Evolutionary conservation across 2,888 invertebrate species (phyloP).

Genomic region (Agrochola lota): DNA sequence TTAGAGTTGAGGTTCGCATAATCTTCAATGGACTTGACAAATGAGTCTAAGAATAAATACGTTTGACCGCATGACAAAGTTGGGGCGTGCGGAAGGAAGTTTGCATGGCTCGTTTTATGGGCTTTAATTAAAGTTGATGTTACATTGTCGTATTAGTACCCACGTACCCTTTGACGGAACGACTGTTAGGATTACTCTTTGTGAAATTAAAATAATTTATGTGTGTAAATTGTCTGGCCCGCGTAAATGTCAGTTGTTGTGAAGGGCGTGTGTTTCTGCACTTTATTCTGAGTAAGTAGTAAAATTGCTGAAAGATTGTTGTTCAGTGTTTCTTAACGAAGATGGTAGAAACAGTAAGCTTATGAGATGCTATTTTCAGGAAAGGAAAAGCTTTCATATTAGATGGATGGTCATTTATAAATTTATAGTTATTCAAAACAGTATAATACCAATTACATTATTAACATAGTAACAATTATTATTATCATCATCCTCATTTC

Average conservation of each 20-base stretch:
- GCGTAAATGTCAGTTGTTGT: slow-evolving; percentile 40
- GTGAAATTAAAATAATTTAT: slow-evolving; percentile 57
- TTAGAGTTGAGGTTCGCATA: slow-evolving; percentile 67
- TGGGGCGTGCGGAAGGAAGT: slow-evolving; percentile 59
- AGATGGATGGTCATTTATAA: neutral
- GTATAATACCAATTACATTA: neutral
- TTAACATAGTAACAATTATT: no score
- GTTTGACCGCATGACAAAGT: slow-evolving; percentile 68
- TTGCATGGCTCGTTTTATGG: slow-evolving; percentile 70
- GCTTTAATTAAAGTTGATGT: slow-evolving; percentile 72
- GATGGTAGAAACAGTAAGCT: neutral
- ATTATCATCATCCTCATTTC: no score
- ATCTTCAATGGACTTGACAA: slow-evolving; percentile 69
- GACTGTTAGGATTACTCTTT: slow-evolving; percentile 58
- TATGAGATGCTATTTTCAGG: neutral
- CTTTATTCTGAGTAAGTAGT: slow-evolving; percentile 31
- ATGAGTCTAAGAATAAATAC: slow-evolving; percentile 61
- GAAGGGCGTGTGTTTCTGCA: slow-evolving; percentile 10
- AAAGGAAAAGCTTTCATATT: neutral
- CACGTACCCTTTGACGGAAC: slow-evolving; percentile 48
- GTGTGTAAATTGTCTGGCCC: slow-evolving; percentile 39
- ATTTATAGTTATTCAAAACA: neutral
- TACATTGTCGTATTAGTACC: slow-evolving; percentile 63
- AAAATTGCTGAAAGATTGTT: slow-evolving; percentile 21
- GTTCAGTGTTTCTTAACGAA: neutral